Base-by-base conservation (phyloP, 2,888 invertebrate genomes). In the Eupithecia pulchellata region DNA sequence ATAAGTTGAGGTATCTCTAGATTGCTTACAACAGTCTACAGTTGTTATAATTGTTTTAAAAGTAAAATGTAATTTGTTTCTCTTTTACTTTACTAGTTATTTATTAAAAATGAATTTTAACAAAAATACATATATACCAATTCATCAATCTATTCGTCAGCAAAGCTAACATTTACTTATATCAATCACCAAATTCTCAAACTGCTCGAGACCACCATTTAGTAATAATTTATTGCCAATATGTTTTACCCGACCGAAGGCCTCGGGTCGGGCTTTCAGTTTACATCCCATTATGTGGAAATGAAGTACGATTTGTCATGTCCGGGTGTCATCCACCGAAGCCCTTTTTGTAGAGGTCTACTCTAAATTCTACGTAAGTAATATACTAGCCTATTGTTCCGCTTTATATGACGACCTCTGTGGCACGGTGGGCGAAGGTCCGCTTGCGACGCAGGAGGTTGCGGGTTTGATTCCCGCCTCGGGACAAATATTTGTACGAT, bases 261-360 rank as follows among this genome's bases (percentile, higher is more conserved):
- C 13, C 25, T 20, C 11, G 47, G 52, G 52, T 52, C 52, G 4
- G 52, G 25, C 52, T 20, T 52, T 13, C 52, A 11, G 9, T 25
- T 52, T 25, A 52, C 25, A 25, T 52, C 52, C 52, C 52, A 11
- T 25, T 20, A 13, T 52, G 25, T 52, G 52, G 25, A 52, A 52
- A 52, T 52, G 25, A 52, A 52, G 13, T 52, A 25, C 52, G 52
- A 52, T 52, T 20, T 25, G 52, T 52, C 52, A 52, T 52, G 52
- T 52, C 52, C 25, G 9, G 20, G 25, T 52, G 52, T 52, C 52
- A 25, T n/a, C 9, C 11, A 2, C 52, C 13, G 20, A 4, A 13
- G 11, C 11, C 52, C 52, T 25, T 25, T 52, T 52, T 52, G 20
- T 8, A 47, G 20, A 52, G 52, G 11, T 25, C 9, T 20, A 47